Base-by-base conservation (phyloP, 2,113 vertebrate species). In the Erythrocercus mccallii region DNA sequence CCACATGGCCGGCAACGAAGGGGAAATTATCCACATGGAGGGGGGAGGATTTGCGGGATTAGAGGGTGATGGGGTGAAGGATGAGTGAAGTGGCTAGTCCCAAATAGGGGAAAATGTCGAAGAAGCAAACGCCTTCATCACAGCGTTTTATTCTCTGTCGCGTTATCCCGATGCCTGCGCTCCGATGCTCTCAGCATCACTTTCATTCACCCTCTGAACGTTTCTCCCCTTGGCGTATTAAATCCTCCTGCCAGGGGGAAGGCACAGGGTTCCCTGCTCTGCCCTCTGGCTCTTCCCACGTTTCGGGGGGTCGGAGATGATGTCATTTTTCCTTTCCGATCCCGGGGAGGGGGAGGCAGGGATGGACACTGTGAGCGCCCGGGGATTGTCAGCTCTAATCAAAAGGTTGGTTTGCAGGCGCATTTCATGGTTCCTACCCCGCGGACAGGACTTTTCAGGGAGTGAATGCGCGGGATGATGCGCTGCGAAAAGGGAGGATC, bases 381-480 rank as follows among this genome's bases (percentile, higher is more conserved):
- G 37, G 56, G 86, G 82, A 44, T 78, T 91, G 92, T 95, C 96
- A 96, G 93, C 69, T 77, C 70, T 72, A 53, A 94, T 96, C 81
- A 94, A 97, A 97, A 97, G 94, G 79, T 84, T 71, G 91, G 77
- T 93, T 95, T 97, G 92, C 94, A 95, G 93, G 51, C 80, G 3
- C 93, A 94, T 96, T 97, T 97, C 96, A 95, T 90, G 96, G 91
- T 96, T 93, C 80, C 27, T 71, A 45, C 86, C 84, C 94, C 14
- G 58, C 30, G 14, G 88, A 81, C 92, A 92, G 95, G 18, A 93
- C 95, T 89, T 97, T 96, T 96, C 93, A 95, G 48, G 92, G 74
- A 90, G 77, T 93, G 93, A 96, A 93, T 92, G 79, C 25, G 0
- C 1, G 60, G 89, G 97, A 88, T 96, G 95, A 92, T 80, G 68